Evolutionary conservation across 2,888 invertebrate genomes (phyloP), one percentile per base, ranked within the genome.

Genomic region (Eupithecia tripunctaria): DNA sequence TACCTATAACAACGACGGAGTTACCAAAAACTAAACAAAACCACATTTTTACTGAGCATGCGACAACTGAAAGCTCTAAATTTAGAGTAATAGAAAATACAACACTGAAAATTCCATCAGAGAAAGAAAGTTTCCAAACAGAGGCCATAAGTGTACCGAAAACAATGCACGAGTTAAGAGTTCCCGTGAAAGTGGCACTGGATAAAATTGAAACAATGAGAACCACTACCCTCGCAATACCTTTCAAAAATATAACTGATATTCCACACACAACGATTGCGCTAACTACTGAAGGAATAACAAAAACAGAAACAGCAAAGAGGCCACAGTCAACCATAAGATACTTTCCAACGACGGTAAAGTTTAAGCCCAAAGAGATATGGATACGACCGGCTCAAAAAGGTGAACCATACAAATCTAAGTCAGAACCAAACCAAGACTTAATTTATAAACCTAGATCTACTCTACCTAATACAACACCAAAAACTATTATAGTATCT

Each of bases 381-480:
- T 94, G 94, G 94, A 94, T 94, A 81, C 86, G 85, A 79, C 94
- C 94, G 62, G 90, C 93, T 0, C 92, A 93, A 86, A 94, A 94
- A 93, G 94, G 94, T 92, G 94, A 94, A 89, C 84, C 85, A 71
- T 78, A 85, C 76, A 78, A 79, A 69, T 69, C 71, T 65, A 79
- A 93, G 80, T 85, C 85, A 68, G 94, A 93, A 56, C 89, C 88
- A 85, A 78, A 80, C 66, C 85, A 79, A 77, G 84, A 89, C 65
- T 88, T 89, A 43, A 82, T 86, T 75, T 78, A 82, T 51, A 90
- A 86, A 80, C 78, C 84, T 59, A 89, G 85, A 84, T 84, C 82
- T 76, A 83, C 86, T 43, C 68, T 65, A 36, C 80, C 85, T 70
- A 88, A 85, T 62, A 94, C 94, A 8, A 94, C 94, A 64, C 93